Base-by-base conservation (phyloP, 64 coral and sea anemone genomes). In the Pocillopora verrucosa region DNA sequence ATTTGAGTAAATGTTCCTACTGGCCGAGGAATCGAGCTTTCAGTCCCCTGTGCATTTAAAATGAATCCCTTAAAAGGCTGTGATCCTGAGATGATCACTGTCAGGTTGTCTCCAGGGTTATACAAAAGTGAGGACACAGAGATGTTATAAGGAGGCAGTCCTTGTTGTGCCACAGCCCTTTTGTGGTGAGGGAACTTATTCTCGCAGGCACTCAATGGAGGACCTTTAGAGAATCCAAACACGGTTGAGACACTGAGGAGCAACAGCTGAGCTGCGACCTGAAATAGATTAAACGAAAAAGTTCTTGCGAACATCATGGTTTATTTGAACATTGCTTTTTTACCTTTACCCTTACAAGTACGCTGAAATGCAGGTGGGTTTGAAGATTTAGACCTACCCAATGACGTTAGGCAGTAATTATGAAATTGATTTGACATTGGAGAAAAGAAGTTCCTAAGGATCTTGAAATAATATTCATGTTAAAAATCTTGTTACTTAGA, bases 51-150 rank as follows among this genome's bases (percentile, higher is more conserved):
- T 9, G 88, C 95, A 93, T 97, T 91, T 45, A 97, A 74, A 19
- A 97, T 88, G 24, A 97, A 94, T 51, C 95, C 95, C 19, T 88
- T 90, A 20, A 97, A 97, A 16, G 56, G 58, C 60, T 83, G n/a
- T 67, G 86, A 45, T 36, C 92, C 83, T 15, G 59, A 75, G 38
- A 97, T 88, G 14, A 12, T 93, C 22, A 97, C 92, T 34, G 45
- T 93, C 16, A 94, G 87, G 26, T 80, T 79, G 26, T 83, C 70
- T 14, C 92, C 88, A 5, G 84, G 65, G 59, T 56, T 90, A 77
- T 97, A 97, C 30, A 82, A 90, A 35, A 20, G 62, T 19, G 83
- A 78, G 30, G 95, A 90, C 83, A 94, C 83, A 14, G 77, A 83
- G 72, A 97, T 90, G 22, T 2, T 73, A 36, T 88, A 97, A 0